A percentile compares a stretch with the other conserved stretches of the same genome.
phyloP scores from a whole-genome alignment of 2,113 vertebrate genomes.

The Hemichromis elongatus region DNA sequence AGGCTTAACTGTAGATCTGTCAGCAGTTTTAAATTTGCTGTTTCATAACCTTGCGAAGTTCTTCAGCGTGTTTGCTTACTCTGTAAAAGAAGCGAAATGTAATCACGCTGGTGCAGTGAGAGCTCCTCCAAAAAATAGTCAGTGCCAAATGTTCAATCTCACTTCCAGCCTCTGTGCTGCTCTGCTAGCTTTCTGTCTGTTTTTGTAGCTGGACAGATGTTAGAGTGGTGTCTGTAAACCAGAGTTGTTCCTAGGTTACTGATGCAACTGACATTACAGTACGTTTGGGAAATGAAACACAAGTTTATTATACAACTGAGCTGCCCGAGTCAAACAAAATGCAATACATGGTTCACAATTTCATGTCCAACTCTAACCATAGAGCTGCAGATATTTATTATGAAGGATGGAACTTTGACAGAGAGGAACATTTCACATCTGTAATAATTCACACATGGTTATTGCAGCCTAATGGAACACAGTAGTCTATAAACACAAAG shows the following conservation, averaged over 20 bases:
- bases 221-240: background rate
- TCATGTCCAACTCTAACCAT: background rate
- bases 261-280: background rate
- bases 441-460: accelerated
- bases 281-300: background rate
- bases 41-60: background rate
- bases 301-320: background rate
- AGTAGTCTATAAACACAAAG: background rate
- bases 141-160: background rate
- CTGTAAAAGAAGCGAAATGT: background rate
- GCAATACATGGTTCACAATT: background rate
- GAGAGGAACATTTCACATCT: background rate
- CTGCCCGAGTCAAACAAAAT: background rate
- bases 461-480: background rate
- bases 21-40: background rate
- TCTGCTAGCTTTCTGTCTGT: background rate
- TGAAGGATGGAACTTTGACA: background rate
- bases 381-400: background rate
- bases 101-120: background rate
- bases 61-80: background rate
- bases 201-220: background rate
- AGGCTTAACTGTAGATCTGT: background rate
- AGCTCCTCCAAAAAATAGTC: accelerated
- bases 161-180: background rate
- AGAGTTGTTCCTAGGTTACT: background rate